Base-by-base conservation (phyloP, 1,140 invertebrate genomes). In the Leptinotarsa defecta region DNA sequence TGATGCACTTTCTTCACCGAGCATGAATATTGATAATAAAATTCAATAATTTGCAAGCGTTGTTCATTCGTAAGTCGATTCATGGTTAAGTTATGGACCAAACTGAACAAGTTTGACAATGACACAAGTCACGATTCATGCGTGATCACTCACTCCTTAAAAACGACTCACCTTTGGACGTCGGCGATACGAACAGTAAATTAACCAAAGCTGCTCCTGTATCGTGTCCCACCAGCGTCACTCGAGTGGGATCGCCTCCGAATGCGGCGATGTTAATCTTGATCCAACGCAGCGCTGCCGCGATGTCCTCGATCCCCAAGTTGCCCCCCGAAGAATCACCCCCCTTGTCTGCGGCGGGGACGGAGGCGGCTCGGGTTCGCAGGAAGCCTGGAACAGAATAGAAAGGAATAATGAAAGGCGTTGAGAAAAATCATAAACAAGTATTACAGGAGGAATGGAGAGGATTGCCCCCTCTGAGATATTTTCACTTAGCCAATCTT, bases 191-290 rank as follows among this genome's bases (percentile, higher is more conserved):
- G 76, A 95, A 90, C 63, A 96, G 87, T n/a, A 96, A 87, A 86
- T 96, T 95, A 71, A 92, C 94, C 19, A 95, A 87, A 2, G 94
- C 93, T 3, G 95, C 95, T 4, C 94, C 96, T 3, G 93, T 92
- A 64, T 93, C 93, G 83, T 96, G 94, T 4, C 95, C 96, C 79
- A 95, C 89, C n/a, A 97, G 84, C 5, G 95, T 96, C 43, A 97
- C 90, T 61, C 94, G 89, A 11, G 88, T 86, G 0, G 93, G 90
- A 87, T 97, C 94, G 0, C 94, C 94, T 27, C 92, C 92, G 85
- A 96, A 96, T 1, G 92, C 90, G 0, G 88, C 91, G 20, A 95
- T 92, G 84, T 96, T 95, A 75, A 90, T 88, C 63, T 91, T 89
- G 61, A 94, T 89, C 94, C 94, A 96, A 68, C 88, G 87, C 43